These are phyloP conservation scores for Somateria mollissima DNA, from an alignment of 2,797 vertebrate species.

Conservation along the genomic window DNA sequence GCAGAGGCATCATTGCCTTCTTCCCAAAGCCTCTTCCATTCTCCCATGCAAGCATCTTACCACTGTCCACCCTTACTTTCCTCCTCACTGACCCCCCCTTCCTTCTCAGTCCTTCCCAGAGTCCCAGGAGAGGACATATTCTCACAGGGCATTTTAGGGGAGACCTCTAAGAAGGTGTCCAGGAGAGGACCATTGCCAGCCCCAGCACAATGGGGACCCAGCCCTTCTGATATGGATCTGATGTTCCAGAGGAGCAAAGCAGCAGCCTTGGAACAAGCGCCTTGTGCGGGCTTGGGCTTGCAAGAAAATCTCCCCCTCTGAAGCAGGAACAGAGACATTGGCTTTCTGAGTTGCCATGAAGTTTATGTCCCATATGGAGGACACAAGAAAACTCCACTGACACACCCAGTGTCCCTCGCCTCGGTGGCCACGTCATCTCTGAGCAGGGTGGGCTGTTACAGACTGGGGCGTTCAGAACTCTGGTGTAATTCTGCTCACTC, in stretches of 20 bases:
- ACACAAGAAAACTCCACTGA: background rate
- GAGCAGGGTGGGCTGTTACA: background rate
- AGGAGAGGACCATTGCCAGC: background rate
- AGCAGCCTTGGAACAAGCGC: background rate
- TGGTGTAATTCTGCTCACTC: accelerated
- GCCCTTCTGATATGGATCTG: background rate
- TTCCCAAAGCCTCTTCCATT: background rate
- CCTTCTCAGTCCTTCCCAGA: background rate
- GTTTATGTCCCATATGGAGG: background rate
- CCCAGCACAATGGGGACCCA: background rate
- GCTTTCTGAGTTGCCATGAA: background rate
- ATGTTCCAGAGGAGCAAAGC: background rate
- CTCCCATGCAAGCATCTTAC: background rate
- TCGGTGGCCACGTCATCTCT: background rate
- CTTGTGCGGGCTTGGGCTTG: background rate
- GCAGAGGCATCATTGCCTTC: background rate
- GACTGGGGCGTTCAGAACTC: background rate
- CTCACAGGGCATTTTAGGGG: background rate
- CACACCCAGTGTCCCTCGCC: accelerated
- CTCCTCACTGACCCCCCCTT: background rate
- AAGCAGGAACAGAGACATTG: background rate
- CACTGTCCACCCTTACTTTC: background rate
- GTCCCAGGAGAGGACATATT: background rate
- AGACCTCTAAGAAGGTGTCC: background rate
- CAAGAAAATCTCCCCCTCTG: background rate